These are phyloP conservation scores for Bombus turneri DNA, from an alignment of 1,140 invertebrate species.

Conservation along the genomic window DNA sequence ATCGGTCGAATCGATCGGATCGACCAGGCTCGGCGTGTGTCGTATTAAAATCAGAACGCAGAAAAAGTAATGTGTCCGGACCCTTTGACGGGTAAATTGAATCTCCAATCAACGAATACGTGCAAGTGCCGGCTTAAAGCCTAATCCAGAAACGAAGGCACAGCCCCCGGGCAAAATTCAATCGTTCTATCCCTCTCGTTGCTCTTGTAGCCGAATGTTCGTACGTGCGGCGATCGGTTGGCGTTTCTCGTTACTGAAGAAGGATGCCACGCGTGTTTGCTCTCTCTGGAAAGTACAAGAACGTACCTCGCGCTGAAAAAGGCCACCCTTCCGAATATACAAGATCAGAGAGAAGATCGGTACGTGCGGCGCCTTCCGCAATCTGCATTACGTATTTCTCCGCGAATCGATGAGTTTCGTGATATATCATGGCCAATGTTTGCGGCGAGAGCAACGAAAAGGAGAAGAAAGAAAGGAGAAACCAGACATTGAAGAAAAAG, in stretches of 20 bases:
- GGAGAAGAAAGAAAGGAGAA: no score
- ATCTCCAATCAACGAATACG: conserved; percentile 65
- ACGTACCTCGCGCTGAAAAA: conserved; percentile 23
- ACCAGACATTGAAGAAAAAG: no score
- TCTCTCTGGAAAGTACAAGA: conserved; percentile 8
- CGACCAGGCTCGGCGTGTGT: no score
- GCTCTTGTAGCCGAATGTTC: conserved; percentile 38
- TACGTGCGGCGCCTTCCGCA: conserved; percentile 49
- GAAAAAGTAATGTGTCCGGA: not conserved
- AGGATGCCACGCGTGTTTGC: no score
- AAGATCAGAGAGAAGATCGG: conserved; percentile 57
- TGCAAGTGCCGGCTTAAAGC: conserved; percentile 59
- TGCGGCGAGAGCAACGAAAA: not conserved
- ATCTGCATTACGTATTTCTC: conserved; percentile 49
- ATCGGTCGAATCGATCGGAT: not conserved
- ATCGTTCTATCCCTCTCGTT: conserved; percentile 58
- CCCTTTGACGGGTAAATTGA: conserved; percentile 56
- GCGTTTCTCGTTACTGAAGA: conserved; percentile 5
- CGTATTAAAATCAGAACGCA: conserved; percentile 21
- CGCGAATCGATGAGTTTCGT: conserved; percentile 30
- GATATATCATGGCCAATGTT: not conserved
- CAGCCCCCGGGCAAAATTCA: conserved; percentile 59
- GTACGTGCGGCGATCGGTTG: conserved; percentile 28
- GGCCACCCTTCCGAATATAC: conserved; percentile 44
- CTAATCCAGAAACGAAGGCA: conserved; percentile 61